phyloP scores from a whole-genome alignment of 2,797 vertebrate genomes.

The Bucorvus abyssinicus region DNA sequence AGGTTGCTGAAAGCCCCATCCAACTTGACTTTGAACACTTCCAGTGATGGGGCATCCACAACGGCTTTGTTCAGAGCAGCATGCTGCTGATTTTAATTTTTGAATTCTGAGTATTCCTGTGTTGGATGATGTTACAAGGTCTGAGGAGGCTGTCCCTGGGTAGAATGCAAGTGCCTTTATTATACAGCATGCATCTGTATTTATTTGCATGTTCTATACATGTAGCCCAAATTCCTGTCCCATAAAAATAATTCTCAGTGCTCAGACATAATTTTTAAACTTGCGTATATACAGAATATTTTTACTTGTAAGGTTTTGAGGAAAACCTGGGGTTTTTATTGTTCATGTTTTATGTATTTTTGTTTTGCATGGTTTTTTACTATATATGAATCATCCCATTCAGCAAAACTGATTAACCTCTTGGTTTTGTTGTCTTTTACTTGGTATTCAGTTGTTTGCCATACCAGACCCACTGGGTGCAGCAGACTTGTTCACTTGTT shows the following conservation, averaged over 20 bases:
- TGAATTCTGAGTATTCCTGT: background rate
- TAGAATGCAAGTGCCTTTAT: background rate
- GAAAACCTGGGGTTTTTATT: background rate
- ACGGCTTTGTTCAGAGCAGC: background rate
- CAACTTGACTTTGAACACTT: background rate
- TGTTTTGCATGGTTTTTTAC: background rate
- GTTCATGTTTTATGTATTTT: background rate
- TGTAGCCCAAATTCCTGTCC: background rate
- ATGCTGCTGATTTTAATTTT: background rate
- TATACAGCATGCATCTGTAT: background rate
- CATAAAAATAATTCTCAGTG: background rate
- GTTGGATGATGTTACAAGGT: background rate
- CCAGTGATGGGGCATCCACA: background rate
- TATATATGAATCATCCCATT: background rate
- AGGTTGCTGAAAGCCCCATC: background rate
- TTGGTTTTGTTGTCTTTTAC: background rate
- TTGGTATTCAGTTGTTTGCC: slow-evolving; percentile 73
- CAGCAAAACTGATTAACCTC: background rate
- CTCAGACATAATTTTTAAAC: background rate
- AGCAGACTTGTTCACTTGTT: slow-evolving; percentile 79
- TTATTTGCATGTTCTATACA: background rate
- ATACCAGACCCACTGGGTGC: slow-evolving; percentile 82
- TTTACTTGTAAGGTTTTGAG: background rate
- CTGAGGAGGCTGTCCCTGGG: background rate
- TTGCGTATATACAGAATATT: background rate